Conservation (phyloP, 2,888 invertebrate species). For the Dolichopus griseipennis region DNA sequence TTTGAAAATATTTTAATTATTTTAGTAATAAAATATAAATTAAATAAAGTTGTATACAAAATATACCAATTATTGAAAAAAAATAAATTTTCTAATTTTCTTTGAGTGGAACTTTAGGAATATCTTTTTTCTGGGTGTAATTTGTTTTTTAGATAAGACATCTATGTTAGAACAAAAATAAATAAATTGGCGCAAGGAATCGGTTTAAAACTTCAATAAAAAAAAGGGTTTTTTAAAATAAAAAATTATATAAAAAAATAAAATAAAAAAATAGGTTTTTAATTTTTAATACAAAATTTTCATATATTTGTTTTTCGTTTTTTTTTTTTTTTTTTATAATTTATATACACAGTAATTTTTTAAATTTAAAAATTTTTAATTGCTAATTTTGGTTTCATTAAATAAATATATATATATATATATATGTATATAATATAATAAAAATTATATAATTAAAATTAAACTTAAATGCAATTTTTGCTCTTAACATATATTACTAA, state of each 20-base stretch:
- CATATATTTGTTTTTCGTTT: neutral
- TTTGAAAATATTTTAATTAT: no score
- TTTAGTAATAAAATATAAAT: no score
- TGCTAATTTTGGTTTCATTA: conserved; percentile 1
- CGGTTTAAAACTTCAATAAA: no score
- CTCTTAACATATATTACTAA: neutral
- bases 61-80: no score
- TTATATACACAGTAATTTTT: conserved; percentile 1
- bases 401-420: neutral
- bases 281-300: neutral
- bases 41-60: no score
- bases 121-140: no score
- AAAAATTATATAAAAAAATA: neutral
- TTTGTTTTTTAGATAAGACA: no score
- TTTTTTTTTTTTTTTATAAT: neutral
- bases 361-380: neutral
- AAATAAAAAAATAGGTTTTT: neutral
- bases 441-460: neutral
- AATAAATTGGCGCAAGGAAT: no score
- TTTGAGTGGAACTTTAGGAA: no score
- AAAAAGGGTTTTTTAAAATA: neutral
- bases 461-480: conserved; percentile 6
- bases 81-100: no score
- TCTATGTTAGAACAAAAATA: no score
- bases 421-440: neutral